These are phyloP conservation scores for Leptopilina syphax DNA, from an alignment of 2,888 invertebrate species.

Conservation along the genomic window DNA sequence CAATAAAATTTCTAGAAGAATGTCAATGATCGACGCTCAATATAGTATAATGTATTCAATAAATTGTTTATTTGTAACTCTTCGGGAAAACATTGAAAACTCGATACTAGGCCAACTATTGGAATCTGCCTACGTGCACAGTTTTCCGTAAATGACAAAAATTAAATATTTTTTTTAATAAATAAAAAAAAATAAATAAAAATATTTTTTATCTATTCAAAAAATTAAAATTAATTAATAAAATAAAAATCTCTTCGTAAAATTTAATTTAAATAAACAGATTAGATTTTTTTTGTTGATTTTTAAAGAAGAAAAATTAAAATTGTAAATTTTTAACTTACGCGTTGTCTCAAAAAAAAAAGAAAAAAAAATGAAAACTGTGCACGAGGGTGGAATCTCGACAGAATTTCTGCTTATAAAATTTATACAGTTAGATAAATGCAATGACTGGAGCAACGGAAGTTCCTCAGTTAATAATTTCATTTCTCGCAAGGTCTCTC, in stretches of 20 bases:
- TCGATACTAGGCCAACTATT: slow-evolving; percentile 74
- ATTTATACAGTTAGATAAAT: slow-evolving; percentile 71
- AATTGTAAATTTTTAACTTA: too few relatives aligned
- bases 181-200: too few relatives aligned
- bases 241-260: too few relatives aligned
- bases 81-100: slow-evolving; percentile 67
- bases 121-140: slow-evolving; percentile 60
- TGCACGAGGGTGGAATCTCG: slow-evolving; percentile 27
- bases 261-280: too few relatives aligned
- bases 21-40: slow-evolving; percentile 69
- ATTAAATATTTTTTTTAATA: too few relatives aligned
- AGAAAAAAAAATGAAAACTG: background rate
- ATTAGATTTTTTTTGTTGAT: too few relatives aligned
- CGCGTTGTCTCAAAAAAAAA: too few relatives aligned
- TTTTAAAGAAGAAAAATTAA: too few relatives aligned
- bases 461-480: slow-evolving; percentile 60
- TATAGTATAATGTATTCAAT: slow-evolving; percentile 60
- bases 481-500: slow-evolving; percentile 19
- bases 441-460: slow-evolving; percentile 71
- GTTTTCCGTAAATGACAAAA: background rate
- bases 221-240: too few relatives aligned
- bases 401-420: slow-evolving; percentile 73
- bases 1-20: slow-evolving; percentile 73
- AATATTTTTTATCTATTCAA: too few relatives aligned
- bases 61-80: slow-evolving; percentile 46